Evolutionary conservation across 2,113 vertebrate species (phyloP), one percentile per base, ranked within the genome.

Genomic region (Jaculus jaculus): DNA sequence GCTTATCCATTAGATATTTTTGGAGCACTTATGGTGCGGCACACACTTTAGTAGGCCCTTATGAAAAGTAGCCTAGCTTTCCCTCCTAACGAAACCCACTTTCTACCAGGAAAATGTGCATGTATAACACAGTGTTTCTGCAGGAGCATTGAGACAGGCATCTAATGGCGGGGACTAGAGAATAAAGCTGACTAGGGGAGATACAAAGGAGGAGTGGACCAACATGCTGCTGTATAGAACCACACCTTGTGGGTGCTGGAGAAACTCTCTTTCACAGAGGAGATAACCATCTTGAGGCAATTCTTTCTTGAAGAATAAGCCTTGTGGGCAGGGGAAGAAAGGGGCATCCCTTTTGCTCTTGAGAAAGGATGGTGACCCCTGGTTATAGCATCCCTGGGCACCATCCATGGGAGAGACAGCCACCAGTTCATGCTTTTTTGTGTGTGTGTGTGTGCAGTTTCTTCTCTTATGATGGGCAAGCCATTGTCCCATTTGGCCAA

Each of bases 1-100:
- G 81, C 51, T 85, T 85, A 73, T 32, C 84, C 47, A 69, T 65
- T 65, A 73, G 84, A 80, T 68, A 74, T 94, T 80, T 87, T 58
- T 60, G 60, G 89, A 94, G 61, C 28, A 63, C 42, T 84, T 71
- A 54, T 42, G 69, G 65, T 84, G 82, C 18, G 32, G 39, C 39
- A 42, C 39, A 26, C 66, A 77, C 34, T 89, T 58, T 58, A 17
- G 16, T 30, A 21, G 68, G 5, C 37, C 77, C 37, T 73, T 89
- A 51, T 87, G 74, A 61, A 80, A 90, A 39, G 69, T 11, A 58
- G 32, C 69, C 82, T 66, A 28, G 21, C 51, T 18, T 58, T 83
- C 66, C 61, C 18, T 9, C 28, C 7, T 84, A 3, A 21, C 68
- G 37, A 51, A 86, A 60, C 8, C 58, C 42, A 30, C 30, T 26